Base-by-base conservation (phyloP, 2,113 vertebrate genomes). In the Pluvialis apricaria region DNA sequence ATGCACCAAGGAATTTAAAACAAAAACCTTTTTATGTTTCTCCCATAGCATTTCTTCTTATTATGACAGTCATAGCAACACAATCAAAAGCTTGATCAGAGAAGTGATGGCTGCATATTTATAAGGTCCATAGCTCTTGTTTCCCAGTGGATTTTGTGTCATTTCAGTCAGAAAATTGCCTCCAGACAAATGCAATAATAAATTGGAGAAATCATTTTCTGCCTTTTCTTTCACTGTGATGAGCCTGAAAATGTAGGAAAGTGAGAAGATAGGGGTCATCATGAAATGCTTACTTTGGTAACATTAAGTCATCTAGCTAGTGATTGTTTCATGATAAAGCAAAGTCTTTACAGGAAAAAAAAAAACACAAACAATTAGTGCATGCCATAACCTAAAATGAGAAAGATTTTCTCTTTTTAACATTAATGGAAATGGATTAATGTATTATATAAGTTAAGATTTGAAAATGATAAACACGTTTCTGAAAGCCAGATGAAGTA, bases 161-260 rank as follows among this genome's bases (percentile, higher is more conserved):
- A 97, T 96, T 98, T 98, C 97, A 95, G 94, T 98, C 90, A 98
- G 93, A 97, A 97, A 96, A 97, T 64, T 90, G 96, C 97, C 97
- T 96, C 90, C 60, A 97, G 97, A 97, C 45, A 98, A 98, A 97
- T 82, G 66, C 91, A 96, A 55, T 94, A 97, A 94, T 97, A 97
- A 97, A 97, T 95, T 96, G 82, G 76, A 94, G 72, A 94, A 97
- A 96, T 72, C 0, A 94, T 97, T 96, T 96, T 92, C 65, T 96
- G 52, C 11, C 12, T 90, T 96, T 97, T 94, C 49, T 94, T 94
- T 90, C 90, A 40, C 32, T 58, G 66, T 55, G 61, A 96, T 92
- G 55, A 96, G 77, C 45, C 87, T 86, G 87, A 95, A 96, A 78
- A 80, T 38, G 49, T 34, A 64, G 51, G 65, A 93, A 96, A 96